Percentiles rank a stretch among this genome's conserved stretches.
Evolutionary conservation across 2,888 invertebrate genomes (phyloP).

Genomic region (Chouioia cunea): DNA sequence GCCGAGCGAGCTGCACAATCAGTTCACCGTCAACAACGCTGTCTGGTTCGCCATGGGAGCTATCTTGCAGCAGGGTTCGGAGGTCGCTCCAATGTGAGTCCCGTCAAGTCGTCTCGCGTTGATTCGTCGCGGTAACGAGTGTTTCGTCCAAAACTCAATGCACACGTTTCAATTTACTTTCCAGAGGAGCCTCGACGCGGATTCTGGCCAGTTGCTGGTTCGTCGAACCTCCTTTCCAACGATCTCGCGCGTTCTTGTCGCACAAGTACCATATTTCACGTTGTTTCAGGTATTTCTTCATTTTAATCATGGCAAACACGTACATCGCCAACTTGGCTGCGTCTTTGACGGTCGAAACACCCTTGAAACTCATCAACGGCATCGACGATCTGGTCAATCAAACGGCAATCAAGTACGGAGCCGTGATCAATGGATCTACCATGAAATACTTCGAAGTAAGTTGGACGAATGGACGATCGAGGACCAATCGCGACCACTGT

Average conservation of each 20-base stretch:
- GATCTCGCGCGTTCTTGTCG: no score
- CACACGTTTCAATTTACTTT: no score
- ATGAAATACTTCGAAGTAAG: constrained; percentile 88
- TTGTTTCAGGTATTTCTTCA: constrained; percentile 71
- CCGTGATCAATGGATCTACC: constrained; percentile 87
- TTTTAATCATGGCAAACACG: constrained; percentile 86
- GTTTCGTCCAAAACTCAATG: no score
- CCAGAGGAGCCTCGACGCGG: constrained; percentile 88
- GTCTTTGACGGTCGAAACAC: constrained; percentile 85
- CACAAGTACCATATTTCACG: no score
- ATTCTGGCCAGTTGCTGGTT: constrained; percentile 75
- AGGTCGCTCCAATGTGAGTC: constrained; percentile 85
- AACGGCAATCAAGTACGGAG: constrained; percentile 87
- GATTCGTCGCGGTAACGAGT: no score
- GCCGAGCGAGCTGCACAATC: constrained; percentile 86
- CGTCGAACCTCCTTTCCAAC: no score
- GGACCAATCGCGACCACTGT: no score
- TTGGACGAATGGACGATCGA: background rate
- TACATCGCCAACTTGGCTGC: constrained; percentile 95
- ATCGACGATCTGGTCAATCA: constrained; percentile 88
- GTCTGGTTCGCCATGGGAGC: constrained; percentile 93
- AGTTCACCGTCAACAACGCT: constrained; percentile 86
- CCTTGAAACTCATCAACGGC: constrained; percentile 77
- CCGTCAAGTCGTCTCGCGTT: constrained; percentile 49
- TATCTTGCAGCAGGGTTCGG: constrained; percentile 88